phyloP scores from a whole-genome alignment of 1,140 invertebrate genomes.

The Gonatopus flavifemur region DNA sequence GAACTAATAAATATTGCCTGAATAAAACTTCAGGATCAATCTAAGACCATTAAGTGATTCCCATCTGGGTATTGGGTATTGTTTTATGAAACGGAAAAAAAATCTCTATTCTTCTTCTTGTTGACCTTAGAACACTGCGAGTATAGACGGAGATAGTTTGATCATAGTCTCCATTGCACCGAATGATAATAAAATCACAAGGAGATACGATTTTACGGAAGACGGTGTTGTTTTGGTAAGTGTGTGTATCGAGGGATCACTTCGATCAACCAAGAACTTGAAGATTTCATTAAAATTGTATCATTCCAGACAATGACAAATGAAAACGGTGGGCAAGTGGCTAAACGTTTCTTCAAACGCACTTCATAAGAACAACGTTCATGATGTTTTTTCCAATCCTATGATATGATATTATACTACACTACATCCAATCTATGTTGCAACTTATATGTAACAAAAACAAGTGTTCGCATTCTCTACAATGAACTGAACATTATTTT shows the following conservation, averaged over 20 bases:
- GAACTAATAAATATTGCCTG: no score
- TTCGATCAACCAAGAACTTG: not conserved
- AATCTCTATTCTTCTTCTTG: no score
- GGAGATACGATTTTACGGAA: conserved; percentile 62
- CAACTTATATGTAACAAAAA: no score
- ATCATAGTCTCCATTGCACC: conserved; percentile 57
- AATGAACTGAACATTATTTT: no score
- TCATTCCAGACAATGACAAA: conserved; percentile 45
- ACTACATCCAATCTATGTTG: no score
- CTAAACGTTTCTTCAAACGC: conserved; percentile 43
- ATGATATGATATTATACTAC: no score
- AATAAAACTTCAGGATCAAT: no score
- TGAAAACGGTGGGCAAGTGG: conserved; percentile 38
- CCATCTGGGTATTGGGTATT: no score
- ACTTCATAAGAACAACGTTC: no score
- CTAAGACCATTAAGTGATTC: not conserved
- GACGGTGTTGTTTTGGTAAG: conserved; percentile 63
- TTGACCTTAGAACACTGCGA: conserved; percentile 60
- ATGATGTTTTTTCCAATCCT: no score
- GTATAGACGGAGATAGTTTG: conserved; percentile 58
- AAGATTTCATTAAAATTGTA: not conserved
- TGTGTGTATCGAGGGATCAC: conserved; percentile 19
- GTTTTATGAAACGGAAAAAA: no score
- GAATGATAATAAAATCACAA: conserved; percentile 56
- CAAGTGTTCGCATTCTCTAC: no score